Conservation (phyloP, 2,797 vertebrate species). For the Gambusia yucatana region DNA sequence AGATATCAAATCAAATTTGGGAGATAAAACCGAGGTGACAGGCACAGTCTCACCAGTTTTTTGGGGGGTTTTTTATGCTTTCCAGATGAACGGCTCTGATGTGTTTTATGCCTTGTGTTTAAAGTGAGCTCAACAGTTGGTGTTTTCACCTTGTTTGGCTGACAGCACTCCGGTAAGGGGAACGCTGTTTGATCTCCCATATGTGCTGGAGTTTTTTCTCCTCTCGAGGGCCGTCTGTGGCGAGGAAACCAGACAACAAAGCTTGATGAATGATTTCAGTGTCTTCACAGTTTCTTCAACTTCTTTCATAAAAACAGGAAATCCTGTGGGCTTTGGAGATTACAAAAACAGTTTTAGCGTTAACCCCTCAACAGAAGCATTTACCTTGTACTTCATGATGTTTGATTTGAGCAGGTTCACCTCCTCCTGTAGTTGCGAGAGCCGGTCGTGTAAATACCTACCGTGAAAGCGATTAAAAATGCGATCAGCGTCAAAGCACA, state of each 20-base stretch:
- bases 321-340: neutral
- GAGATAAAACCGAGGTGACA: neutral
- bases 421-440: slow-evolving; percentile 95
- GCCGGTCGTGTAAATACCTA: slow-evolving; percentile 96
- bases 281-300: slow-evolving; percentile 6
- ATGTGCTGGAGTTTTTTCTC: slow-evolving; percentile 89
- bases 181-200: slow-evolving; percentile 85
- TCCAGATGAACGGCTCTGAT: slow-evolving; percentile 18
- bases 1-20: neutral
- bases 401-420: slow-evolving; percentile 93
- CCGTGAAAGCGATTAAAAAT: slow-evolving; percentile 11
- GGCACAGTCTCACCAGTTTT: neutral
- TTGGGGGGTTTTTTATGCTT: neutral
- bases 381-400: slow-evolving; percentile 97
- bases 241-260: slow-evolving; percentile 5
- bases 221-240: slow-evolving; percentile 92
- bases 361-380: neutral
- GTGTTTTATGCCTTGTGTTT: slow-evolving; percentile 24
- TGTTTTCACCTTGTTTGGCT: slow-evolving; percentile 91
- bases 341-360: neutral
- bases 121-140: slow-evolving; percentile 27
- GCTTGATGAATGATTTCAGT: slow-evolving; percentile 9
- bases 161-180: slow-evolving; percentile 94
- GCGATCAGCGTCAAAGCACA: slow-evolving; percentile 10
- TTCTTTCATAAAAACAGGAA: slow-evolving; percentile 2